Conservation (phyloP, 2,888 invertebrate genomes). For the Yponomeuta plumbellus region DNA sequence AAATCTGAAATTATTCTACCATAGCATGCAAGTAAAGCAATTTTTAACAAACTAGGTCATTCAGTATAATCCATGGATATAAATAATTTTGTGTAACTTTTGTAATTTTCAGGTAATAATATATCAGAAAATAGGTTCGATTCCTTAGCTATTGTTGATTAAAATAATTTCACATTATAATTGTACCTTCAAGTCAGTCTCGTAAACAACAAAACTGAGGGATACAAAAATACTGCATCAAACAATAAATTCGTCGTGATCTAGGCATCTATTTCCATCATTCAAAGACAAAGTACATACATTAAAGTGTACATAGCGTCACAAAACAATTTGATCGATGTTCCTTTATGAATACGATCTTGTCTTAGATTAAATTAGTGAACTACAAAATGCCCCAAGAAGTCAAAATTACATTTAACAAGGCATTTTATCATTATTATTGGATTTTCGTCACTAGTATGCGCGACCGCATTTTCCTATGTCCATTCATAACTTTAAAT, state of each 20-base stretch:
- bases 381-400: constrained; percentile 72
- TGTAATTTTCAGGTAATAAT: neutral
- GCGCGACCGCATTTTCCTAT: constrained; percentile 76
- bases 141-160: neutral
- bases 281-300: constrained; percentile 40
- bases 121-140: constrained; percentile 50
- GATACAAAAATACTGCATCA: constrained; percentile 70
- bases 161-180: constrained; percentile 41
- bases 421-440: constrained; percentile 73
- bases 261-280: constrained; percentile 30
- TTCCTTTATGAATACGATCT: constrained; percentile 60
- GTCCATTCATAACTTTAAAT: constrained; percentile 70
- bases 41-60: constrained; percentile 57
- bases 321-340: constrained; percentile 68
- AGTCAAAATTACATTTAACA: constrained; percentile 69
- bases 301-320: constrained; percentile 44
- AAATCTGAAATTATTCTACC: constrained; percentile 71
- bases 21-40: constrained; percentile 68
- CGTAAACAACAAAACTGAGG: constrained; percentile 68
- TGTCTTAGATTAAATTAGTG: constrained; percentile 68
- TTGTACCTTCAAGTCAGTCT: constrained; percentile 72
- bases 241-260: constrained; percentile 46
- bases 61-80: constrained; percentile 32
- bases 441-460: constrained; percentile 75
- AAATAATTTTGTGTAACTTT: neutral